phyloP scores from a whole-genome alignment of 2,888 invertebrate species.

The Diarsia mendica region DNA sequence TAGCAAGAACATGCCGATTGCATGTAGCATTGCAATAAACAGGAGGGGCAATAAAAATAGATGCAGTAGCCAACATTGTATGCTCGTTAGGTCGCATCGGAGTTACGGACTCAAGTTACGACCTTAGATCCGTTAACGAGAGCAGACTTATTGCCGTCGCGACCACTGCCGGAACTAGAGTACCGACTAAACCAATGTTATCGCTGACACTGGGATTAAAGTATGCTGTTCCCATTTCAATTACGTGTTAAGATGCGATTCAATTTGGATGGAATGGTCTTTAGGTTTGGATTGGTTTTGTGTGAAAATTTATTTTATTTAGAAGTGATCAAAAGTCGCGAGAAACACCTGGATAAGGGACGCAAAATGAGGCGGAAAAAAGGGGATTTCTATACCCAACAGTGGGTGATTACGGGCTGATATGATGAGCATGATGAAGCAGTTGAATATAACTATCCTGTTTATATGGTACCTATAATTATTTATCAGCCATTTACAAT shows the following conservation, averaged over 20 bases:
- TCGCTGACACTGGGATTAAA: constrained; percentile 68
- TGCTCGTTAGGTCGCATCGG: constrained; percentile 74
- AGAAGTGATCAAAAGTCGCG: neutral
- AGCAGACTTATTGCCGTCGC: constrained; percentile 76
- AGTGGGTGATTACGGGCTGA: no score
- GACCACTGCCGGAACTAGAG: constrained; percentile 64
- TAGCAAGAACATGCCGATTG: constrained; percentile 62
- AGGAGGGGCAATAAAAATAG: constrained; percentile 63
- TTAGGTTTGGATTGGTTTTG: constrained; percentile 18
- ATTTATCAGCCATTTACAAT: neutral
- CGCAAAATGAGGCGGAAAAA: no score
- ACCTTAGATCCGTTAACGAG: constrained; percentile 78
- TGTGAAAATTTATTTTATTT: neutral
- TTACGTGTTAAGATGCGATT: constrained; percentile 54
- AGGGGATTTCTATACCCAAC: no score
- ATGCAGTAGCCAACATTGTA: constrained; percentile 69
- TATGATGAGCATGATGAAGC: neutral
- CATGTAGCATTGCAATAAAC: constrained; percentile 67
- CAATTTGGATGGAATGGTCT: constrained; percentile 36
- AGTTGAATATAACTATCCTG: neutral
- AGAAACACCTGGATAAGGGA: no score
- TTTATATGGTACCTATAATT: no score
- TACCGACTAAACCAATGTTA: constrained; percentile 76
- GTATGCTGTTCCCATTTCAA: constrained; percentile 56
- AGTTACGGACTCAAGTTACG: constrained; percentile 71